Evolutionary conservation across 1,140 invertebrate genomes (phyloP).

Genomic region (Paraescarpia echinospica): DNA sequence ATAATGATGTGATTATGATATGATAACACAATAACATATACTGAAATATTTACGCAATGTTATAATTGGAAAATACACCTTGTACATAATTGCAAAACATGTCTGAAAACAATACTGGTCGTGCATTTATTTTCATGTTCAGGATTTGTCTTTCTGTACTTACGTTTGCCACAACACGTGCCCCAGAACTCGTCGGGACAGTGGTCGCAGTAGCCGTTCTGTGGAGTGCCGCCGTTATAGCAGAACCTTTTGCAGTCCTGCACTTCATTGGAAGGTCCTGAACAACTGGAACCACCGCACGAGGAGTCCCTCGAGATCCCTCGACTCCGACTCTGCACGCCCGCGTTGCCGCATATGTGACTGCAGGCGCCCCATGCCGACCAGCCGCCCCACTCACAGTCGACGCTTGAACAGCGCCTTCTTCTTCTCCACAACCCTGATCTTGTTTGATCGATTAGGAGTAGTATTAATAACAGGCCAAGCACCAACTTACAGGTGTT

Average conservation of each 20-base stretch:
- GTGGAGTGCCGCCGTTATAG: neutral
- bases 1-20: too few species aligned
- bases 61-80: too few species aligned
- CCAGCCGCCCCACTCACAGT: neutral
- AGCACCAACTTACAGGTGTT: neutral
- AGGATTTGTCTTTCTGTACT: neutral
- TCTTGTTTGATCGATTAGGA: neutral
- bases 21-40: too few species aligned
- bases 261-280: neutral
- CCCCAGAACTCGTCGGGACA: neutral
- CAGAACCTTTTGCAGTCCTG: neutral
- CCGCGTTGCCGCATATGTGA: neutral
- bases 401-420: neutral
- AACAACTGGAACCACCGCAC: neutral
- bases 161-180: neutral
- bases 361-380: neutral
- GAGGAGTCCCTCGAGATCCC: neutral
- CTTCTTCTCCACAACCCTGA: neutral
- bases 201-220: neutral
- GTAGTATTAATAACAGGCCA: neutral
- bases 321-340: neutral
- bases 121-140: too few species aligned
- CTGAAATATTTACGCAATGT: too few species aligned
- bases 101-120: too few species aligned
- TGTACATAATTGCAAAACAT: too few species aligned